phyloP scores from a whole-genome alignment of 2,888 invertebrate species.

The Mesorhabditis spiculigera region DNA sequence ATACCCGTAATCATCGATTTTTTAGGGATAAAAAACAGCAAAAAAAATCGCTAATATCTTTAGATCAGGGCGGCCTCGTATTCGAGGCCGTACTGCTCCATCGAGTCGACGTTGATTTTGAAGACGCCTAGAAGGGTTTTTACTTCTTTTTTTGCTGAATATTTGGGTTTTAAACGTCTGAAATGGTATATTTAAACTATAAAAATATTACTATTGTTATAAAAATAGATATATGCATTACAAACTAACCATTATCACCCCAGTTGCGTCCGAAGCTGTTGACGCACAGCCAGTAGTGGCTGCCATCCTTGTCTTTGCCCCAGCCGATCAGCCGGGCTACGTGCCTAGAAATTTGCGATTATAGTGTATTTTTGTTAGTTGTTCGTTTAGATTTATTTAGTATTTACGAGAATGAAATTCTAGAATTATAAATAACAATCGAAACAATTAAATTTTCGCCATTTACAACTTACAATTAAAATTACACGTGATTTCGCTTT shows the following conservation, averaged over 20 bases:
- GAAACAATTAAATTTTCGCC: too few relatives aligned
- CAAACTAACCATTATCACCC: slow-evolving; percentile 51
- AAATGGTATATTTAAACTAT: not conserved
- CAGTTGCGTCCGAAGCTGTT: slow-evolving; percentile 54
- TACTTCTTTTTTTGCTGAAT: not conserved
- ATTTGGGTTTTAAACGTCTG: not conserved
- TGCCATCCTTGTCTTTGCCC: slow-evolving; percentile 49
- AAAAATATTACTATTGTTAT: too few relatives aligned
- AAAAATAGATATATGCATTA: too few relatives aligned
- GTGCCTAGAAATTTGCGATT: slow-evolving; percentile 24
- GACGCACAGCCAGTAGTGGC: slow-evolving; percentile 51
- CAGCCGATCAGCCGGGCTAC: slow-evolving; percentile 55
- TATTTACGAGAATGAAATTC: too few relatives aligned
- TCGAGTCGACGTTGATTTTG: slow-evolving; percentile 51
- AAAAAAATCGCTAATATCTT: not conserved
- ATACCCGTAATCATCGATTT: too few relatives aligned
- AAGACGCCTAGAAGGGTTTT: slow-evolving; percentile 43
- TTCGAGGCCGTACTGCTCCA: slow-evolving; percentile 55
- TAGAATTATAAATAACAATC: too few relatives aligned
- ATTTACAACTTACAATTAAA: too few relatives aligned
- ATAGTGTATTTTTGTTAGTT: not conserved
- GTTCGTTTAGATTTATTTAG: not conserved
- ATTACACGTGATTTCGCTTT: too few relatives aligned
- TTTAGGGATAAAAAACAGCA: too few relatives aligned
- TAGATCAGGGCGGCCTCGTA: slow-evolving; percentile 51